Conservation (phyloP, 2,113 vertebrate species). For the Prochilodus magdalenae region DNA sequence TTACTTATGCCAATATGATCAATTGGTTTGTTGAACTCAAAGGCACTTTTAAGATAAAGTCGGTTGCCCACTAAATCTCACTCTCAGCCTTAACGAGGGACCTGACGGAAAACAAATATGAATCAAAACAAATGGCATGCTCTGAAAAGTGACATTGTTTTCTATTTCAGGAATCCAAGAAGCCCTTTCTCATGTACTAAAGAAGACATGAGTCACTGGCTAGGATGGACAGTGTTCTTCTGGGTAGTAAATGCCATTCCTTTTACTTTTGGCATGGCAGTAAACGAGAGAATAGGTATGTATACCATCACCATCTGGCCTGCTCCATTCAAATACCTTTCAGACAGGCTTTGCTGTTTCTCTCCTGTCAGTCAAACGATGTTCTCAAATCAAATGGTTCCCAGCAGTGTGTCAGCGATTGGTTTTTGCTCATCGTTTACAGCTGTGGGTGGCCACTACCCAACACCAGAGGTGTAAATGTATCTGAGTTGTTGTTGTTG, state of each 20-base stretch:
- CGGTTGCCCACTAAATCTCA: no score
- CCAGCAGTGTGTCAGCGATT: background rate
- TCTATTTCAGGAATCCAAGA: constrained; percentile 77
- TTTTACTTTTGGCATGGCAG: constrained; percentile 76
- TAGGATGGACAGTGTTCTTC: constrained; percentile 82
- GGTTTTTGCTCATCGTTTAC: constrained; percentile 13
- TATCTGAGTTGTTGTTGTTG: constrained; percentile 28
- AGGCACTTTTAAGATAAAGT: no score
- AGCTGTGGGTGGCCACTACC: constrained; percentile 18
- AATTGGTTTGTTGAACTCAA: no score
- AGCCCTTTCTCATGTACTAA: constrained; percentile 74
- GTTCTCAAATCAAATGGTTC: constrained; percentile 3
- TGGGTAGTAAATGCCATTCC: constrained; percentile 79
- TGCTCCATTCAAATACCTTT: background rate
- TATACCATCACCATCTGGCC: constrained; percentile 28
- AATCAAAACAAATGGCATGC: background rate
- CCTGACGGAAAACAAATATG: no score
- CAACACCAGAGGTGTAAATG: constrained; percentile 21
- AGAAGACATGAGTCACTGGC: constrained; percentile 81
- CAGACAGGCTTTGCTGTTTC: background rate
- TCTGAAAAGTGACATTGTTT: constrained; percentile 46
- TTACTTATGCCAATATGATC: no score
- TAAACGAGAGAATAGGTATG: constrained; percentile 87
- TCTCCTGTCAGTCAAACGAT: background rate
- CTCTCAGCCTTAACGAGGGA: no score